Percentiles rank a stretch among this genome's conserved stretches.
Conservation (phyloP, 1,140 invertebrate species). For the Brachionus paranguensis region DNA sequence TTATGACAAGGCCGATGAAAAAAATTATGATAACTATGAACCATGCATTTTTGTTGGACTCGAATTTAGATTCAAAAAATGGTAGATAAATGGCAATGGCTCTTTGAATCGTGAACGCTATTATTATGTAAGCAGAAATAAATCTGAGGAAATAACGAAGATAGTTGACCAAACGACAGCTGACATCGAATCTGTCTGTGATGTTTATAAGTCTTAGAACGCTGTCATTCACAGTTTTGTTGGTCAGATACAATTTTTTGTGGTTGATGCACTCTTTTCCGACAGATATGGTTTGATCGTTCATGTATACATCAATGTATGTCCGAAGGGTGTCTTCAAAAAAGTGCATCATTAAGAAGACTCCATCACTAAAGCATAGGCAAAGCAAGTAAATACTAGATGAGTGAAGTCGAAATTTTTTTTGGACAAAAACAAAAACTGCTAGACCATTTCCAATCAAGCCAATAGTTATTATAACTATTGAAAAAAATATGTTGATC, state of each 20-base stretch:
- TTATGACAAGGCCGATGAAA: not conserved
- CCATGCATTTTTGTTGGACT: constrained; percentile 28
- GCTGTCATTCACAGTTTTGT: not conserved
- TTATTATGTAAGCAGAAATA: constrained; percentile 22
- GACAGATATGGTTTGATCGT: not conserved
- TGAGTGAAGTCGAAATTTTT: constrained; percentile 35
- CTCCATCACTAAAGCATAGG: not conserved
- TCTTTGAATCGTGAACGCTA: constrained; percentile 30
- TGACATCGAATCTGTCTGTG: constrained; percentile 1
- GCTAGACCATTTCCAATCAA: constrained; percentile 16
- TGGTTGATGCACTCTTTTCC: not conserved
- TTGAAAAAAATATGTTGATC: constrained; percentile 9
- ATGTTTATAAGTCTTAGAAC: not conserved
- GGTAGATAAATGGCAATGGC: constrained; percentile 15
- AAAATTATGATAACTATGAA: not conserved
- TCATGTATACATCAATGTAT: constrained; percentile 26
- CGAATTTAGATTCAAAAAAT: constrained; percentile 14
- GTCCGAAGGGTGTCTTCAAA: constrained; percentile 32
- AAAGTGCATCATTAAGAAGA: constrained; percentile 37
- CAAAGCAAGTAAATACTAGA: constrained; percentile 36
- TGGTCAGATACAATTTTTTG: not conserved
- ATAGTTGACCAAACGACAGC: constrained; percentile 13
- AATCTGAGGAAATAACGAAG: constrained; percentile 33
- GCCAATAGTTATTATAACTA: not conserved
- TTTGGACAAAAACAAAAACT: constrained; percentile 30